phyloP scores from a whole-genome alignment of 2,888 invertebrate species.

The Meghimatium bilineatum region DNA sequence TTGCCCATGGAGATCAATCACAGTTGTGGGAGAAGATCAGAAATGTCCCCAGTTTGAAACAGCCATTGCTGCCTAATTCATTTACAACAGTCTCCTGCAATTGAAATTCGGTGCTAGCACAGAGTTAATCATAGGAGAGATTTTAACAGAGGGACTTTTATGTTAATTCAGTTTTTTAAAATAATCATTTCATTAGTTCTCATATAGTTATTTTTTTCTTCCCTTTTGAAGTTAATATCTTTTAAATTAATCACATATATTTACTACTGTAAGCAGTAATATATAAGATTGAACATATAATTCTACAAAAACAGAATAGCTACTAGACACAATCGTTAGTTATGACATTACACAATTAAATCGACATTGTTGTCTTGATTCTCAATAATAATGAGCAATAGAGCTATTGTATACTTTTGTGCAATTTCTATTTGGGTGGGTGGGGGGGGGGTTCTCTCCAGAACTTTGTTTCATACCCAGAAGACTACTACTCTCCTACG shows the following conservation, averaged over 20 bases:
- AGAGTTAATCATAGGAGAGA: not conserved
- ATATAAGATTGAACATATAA: no score
- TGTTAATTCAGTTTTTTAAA: not conserved
- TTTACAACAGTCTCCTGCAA: not conserved
- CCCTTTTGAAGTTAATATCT: not conserved
- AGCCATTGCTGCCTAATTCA: constrained; percentile 57
- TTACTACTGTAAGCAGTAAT: not conserved
- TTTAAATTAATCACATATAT: not conserved
- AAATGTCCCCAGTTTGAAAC: constrained; percentile 51
- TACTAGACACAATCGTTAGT: no score
- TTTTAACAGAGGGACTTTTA: not conserved
- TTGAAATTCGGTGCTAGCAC: not conserved
- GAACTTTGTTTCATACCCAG: no score
- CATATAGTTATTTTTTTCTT: not conserved
- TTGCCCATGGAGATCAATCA: constrained; percentile 52
- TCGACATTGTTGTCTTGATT: no score
- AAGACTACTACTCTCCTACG: no score
- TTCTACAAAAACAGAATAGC: no score
- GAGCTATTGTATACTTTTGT: no score
- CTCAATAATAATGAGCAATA: no score
- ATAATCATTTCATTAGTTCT: not conserved
- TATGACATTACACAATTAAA: no score
- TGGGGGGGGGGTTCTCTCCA: no score
- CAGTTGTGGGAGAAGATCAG: constrained; percentile 57
- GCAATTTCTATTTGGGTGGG: no score